Conservation (phyloP, 2,888 invertebrate genomes). For the Lagria hirta region DNA sequence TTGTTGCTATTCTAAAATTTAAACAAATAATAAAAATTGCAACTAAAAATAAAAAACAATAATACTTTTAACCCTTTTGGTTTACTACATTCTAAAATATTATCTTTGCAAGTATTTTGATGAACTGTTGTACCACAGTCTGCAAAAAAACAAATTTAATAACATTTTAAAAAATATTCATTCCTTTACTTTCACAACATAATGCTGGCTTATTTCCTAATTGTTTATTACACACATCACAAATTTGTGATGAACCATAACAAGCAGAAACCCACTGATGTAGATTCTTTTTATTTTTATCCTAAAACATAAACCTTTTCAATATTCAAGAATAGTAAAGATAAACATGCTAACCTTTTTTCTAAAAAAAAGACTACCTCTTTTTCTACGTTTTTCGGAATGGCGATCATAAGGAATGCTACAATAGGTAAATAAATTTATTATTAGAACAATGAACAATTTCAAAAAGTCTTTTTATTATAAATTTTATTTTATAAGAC, state of each 20-base stretch:
- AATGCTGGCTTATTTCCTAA: conserved; percentile 78
- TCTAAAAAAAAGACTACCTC: conserved; percentile 87
- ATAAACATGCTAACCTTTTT: too few species aligned
- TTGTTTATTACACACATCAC: conserved; percentile 78
- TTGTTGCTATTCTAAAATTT: conserved; percentile 50
- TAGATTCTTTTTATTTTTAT: conserved; percentile 71
- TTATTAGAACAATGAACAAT: too few species aligned
- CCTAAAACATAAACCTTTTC: conserved; percentile 56
- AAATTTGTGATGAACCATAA: conserved; percentile 65
- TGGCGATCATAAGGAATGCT: conserved; percentile 70
- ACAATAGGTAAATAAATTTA: too few species aligned
- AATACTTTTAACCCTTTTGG: conserved; percentile 66
- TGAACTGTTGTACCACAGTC: conserved; percentile 86
- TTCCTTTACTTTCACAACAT: conserved; percentile 78
- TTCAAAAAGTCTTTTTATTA: too few species aligned
- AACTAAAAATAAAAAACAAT: conserved; percentile 7
- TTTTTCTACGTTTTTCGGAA: conserved; percentile 82
- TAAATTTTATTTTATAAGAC: too few species aligned
- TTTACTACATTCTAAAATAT: conserved; percentile 80
- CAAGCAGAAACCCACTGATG: conserved; percentile 76
- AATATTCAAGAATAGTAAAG: too few species aligned
- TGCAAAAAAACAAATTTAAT: conserved; percentile 48
- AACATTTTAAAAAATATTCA: conserved; percentile 8
- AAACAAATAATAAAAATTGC: conserved; percentile 6
- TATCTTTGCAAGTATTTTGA: conserved; percentile 85